A percentile compares a stretch with the other conserved stretches of the same genome.
phyloP scores from a whole-genome alignment of 2,888 invertebrate species.

The Mimumesa dahlbomi region DNA sequence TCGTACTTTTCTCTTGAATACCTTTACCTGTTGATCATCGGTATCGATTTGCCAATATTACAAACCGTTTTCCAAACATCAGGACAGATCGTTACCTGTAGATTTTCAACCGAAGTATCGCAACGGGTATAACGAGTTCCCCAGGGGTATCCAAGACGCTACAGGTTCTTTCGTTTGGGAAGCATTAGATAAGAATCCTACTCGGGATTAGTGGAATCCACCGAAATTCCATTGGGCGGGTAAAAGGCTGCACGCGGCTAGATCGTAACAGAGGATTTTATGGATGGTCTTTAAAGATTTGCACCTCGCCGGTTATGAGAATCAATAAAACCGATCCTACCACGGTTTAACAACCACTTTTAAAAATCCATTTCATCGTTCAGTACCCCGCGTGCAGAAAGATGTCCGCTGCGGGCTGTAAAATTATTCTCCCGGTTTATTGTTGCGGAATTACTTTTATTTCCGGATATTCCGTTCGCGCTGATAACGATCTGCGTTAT shows the following conservation, averaged over 20 bases:
- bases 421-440: neutral
- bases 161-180: neutral
- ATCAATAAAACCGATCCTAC: slow-evolving; percentile 28
- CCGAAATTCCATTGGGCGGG: slow-evolving; percentile 13
- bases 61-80: too few species aligned
- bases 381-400: neutral
- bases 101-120: too few species aligned
- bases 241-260: neutral
- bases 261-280: neutral
- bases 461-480: neutral
- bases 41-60: too few species aligned
- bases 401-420: neutral
- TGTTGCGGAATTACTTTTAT: neutral
- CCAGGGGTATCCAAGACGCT: neutral
- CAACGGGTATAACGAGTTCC: too few species aligned
- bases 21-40: too few species aligned
- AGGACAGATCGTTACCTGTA: slow-evolving; percentile 7
- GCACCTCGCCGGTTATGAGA: slow-evolving; percentile 8
- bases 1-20: too few species aligned
- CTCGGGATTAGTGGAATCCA: slow-evolving; percentile 2
- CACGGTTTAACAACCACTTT: slow-evolving; percentile 18
- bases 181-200: slow-evolving; percentile 6
- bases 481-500: neutral
- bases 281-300: slow-evolving; percentile 5
- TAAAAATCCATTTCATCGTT: neutral